Evolutionary conservation across 2,888 invertebrate species (phyloP), one percentile per base, ranked within the genome.

Genomic region (Catonia carolina): DNA sequence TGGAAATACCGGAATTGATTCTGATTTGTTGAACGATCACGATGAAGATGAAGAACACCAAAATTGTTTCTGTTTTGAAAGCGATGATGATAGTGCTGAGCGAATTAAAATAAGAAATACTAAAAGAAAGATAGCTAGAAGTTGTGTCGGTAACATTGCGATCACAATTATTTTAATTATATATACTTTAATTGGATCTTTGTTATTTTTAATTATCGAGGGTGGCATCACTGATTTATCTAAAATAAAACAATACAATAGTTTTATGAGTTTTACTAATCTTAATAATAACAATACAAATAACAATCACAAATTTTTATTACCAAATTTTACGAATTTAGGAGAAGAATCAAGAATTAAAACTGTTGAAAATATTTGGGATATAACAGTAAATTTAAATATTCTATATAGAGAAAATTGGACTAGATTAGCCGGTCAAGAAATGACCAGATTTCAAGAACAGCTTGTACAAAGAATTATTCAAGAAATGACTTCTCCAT

Each of bases 311-410:
- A 49, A n/a, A n/a, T 27, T 27, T 6, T 27, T 8, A 47, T 50
- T 58, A 27, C 56, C 59, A 47, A 48, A 59, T 60, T 55, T 63
- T 2, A 62, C 61, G 5, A 59, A 59, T 23, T 53, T 63, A 3
- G 62, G 76, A 50, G 77, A 80, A 63, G 81, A 81, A 64, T 82
- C 82, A 22, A 74, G 84, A 45, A 78, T 80, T 45, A 77, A 77
- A 68, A 87, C 89, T 12, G 89, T 90, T 48, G 89, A 89, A 74
- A 89, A 86, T 72, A 89, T 94, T 69, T 93, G 93, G 93, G 86
- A 91, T 71, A 87, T 92, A 62, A 93, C 93, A 2, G 86, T 86
- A 63, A 85, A 85, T 60, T 75, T 92, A 65, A 93, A 93, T 75
- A 89, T 94, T 69, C 78, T 94, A 63, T 89, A 91, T 72, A 82